Base-by-base conservation (phyloP, 2,797 vertebrate genomes). In the Serranus cabrilla region DNA sequence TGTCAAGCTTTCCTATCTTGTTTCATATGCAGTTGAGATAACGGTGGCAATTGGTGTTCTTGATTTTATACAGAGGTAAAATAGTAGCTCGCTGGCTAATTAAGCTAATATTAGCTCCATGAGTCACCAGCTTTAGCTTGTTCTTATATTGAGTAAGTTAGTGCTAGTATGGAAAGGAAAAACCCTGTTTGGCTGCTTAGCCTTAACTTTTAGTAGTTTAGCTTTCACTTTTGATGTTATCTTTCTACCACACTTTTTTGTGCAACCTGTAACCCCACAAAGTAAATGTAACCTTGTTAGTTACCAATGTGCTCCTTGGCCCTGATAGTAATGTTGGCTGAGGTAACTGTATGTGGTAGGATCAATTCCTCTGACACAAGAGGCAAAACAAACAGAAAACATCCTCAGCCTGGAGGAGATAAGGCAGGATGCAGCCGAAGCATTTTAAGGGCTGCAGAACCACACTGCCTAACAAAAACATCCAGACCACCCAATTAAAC, bases 321-420 rank as follows among this genome's bases (percentile, higher is more conserved):
- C 45, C 49, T 16, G 11, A 17, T 16, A 62, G 45, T 49, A 37
- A 47, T 27, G 23, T 17, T 31, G 58, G 14, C 7, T 62, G 16
- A 8, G 8, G 18, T 61, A 31, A 47, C 57, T 43, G 5, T 7
- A 45, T 7, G 42, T 20, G 13, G 39, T 61, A 18, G 14, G 25
- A 34, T 20, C 21, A 13, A 9, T 37, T 34, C 25, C 58, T 12
- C 11, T 1, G 11, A 71, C 69, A 65, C 56, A 25, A n/a, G 51
- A 80, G 37, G 64, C 21, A 62, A 81, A 74, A 80, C 70, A 72
- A 80, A 78, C 60, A 56, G 57, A 75, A 70, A 70, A 81, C 78
- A 79, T 73, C 76, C 57, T 78, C 66, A 52, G 7, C 25, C 37
- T 62, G 40, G 51, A 65, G 23, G 67, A 77, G 83, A 90, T 86